Evolutionary conservation across 2,113 vertebrate species (phyloP).

Genomic region (Salvelinus fontinalis): DNA sequence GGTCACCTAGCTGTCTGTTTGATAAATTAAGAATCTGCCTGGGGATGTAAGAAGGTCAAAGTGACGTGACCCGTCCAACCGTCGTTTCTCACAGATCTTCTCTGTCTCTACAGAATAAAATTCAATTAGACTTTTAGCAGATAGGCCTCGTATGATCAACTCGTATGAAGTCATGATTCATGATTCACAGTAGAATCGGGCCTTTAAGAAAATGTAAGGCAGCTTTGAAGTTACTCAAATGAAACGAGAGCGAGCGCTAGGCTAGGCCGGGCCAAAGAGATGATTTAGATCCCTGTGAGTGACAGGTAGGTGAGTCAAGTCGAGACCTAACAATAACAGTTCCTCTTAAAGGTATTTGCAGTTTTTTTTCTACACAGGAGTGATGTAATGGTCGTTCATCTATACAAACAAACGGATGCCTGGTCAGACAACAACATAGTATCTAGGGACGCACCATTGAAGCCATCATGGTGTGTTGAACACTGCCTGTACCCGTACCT

Average conservation of each 20-base stretch:
- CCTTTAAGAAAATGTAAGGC: slow-evolving; percentile 61
- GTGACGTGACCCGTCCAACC: no score
- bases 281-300: slow-evolving; percentile 24
- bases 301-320: no score
- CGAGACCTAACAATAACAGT: slow-evolving; percentile 50
- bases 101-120: slow-evolving; percentile 40
- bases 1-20: slow-evolving; percentile 42
- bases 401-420: slow-evolving; percentile 44
- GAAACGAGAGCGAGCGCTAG: no score
- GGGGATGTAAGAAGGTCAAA: no score
- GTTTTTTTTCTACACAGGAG: slow-evolving; percentile 66
- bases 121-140: slow-evolving; percentile 37
- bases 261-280: slow-evolving; percentile 4
- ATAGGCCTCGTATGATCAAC: slow-evolving; percentile 34
- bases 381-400: slow-evolving; percentile 59
- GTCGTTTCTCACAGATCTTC: not conserved
- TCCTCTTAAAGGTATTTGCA: slow-evolving; percentile 60
- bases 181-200: slow-evolving; percentile 59
- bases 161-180: slow-evolving; percentile 52
- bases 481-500: slow-evolving; percentile 69
- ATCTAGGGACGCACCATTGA: slow-evolving; percentile 57
- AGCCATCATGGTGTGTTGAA: slow-evolving; percentile 71
- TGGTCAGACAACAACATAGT: slow-evolving; percentile 34
- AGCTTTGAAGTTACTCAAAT: not conserved
- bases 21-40: slow-evolving; percentile 11